Evolutionary conservation across 1,140 invertebrate species (phyloP), one percentile per base, ranked within the genome.

Genomic region (Dreissena polymorpha): DNA sequence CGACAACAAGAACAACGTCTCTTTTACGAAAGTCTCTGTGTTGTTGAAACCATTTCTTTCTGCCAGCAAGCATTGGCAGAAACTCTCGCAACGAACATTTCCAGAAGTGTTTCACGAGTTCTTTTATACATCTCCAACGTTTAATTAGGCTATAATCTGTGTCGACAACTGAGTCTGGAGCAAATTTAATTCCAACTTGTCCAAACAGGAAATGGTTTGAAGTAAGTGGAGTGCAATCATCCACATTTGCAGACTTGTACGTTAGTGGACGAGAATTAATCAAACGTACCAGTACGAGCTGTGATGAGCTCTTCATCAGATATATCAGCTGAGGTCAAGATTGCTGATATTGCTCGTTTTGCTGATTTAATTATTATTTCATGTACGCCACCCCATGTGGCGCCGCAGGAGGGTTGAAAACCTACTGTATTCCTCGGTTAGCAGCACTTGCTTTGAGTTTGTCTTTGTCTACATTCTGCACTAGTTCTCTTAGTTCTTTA

Each of bases 311-410:
- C 67, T 60, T 79, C 82, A 65, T 84, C 82, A 39, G 51, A 72
- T 29, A 85, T 39, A 23, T 55, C 21, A 79, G 74, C 68, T 25
- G 29, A 63, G 7, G 16, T n/a, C 0, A 77, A 49, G 25, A 84
- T 78, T 10, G 60, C 82, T n/a, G 63, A 57, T 16, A 71, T 72
- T 53, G 74, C 82, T 27, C 86, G 69, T 85, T 93, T 93, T 51
- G 39, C 86, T 18, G 82, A 85, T 84, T 91, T 88, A 0, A 94
- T 89, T 0, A 84, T 90, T 2, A 89, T 84, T 85, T 94, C 93
- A 88, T 91, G 93, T 27, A 93, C 51, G 69, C 92, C 93, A 14
- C 93, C 93, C 70, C 93, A 92, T 93, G 91, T 2, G 92, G 89
- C 16, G 91, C 87, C 10, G 64, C 16, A 49, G 93, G 90, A 0